phyloP scores from a whole-genome alignment of 2,113 vertebrate genomes.

The Rhea pennata region DNA sequence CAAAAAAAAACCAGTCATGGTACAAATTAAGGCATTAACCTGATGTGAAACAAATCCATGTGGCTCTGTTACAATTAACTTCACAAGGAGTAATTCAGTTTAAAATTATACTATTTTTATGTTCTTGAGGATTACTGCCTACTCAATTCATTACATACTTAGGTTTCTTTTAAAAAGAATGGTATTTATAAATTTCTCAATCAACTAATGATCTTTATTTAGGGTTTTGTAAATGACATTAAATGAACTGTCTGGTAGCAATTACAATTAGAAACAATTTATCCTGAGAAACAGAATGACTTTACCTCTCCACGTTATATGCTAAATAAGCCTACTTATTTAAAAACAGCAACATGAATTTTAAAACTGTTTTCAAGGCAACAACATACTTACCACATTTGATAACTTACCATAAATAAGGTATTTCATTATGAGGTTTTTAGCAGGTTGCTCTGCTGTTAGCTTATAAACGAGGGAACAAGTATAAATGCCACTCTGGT shows the following conservation, averaged over 20 bases:
- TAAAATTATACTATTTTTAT: background rate
- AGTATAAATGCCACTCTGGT: constrained; percentile 52
- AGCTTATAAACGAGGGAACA: constrained; percentile 66
- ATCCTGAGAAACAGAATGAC: background rate
- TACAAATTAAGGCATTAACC: background rate
- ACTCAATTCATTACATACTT: background rate
- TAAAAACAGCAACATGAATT: background rate
- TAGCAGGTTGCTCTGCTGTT: constrained; percentile 23
- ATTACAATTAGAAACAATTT: background rate
- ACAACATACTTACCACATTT: background rate
- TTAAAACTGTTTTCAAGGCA: constrained; percentile 1
- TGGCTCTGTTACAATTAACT: background rate
- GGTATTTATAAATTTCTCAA: background rate
- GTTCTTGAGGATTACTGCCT: background rate
- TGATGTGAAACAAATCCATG: background rate
- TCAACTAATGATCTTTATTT: background rate
- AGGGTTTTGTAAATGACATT: background rate
- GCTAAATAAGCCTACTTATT: background rate
- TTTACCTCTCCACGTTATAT: background rate
- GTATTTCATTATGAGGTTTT: constrained; percentile 57
- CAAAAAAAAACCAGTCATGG: background rate
- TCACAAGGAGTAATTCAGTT: background rate
- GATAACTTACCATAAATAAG: constrained; percentile 56
- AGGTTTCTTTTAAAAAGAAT: background rate
- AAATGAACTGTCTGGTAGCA: background rate